Evolutionary conservation across 2,797 vertebrate genomes (phyloP).

Genomic region (Poeciliopsis gracilis): DNA sequence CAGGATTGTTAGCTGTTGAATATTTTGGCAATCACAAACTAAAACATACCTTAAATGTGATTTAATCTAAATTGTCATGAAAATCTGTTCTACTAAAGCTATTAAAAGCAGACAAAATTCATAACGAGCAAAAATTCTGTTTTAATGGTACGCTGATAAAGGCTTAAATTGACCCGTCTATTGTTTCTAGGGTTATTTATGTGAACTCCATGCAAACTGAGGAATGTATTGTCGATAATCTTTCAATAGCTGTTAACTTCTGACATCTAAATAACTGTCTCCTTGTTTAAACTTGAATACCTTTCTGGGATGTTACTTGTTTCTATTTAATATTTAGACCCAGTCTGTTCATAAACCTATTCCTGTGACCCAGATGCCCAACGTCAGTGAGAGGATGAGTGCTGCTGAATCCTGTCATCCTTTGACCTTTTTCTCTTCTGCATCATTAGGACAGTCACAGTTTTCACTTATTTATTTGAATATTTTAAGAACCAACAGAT

Average conservation of each 20-base stretch:
- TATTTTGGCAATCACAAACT: neutral
- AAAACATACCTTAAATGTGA: neutral
- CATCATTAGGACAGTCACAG: constrained; percentile 10
- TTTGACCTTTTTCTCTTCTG: constrained; percentile 8
- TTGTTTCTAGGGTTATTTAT: neutral
- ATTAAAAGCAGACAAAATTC: neutral
- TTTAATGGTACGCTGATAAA: neutral
- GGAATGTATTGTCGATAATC: neutral
- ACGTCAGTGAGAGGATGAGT: constrained; percentile 9
- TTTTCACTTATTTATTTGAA: constrained; percentile 26
- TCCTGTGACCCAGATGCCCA: neutral
- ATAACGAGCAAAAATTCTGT: neutral
- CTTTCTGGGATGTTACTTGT: neutral
- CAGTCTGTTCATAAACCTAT: neutral
- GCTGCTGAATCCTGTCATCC: constrained; percentile 11
- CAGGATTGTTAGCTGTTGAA: neutral
- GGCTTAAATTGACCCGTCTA: neutral
- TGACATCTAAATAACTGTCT: neutral
- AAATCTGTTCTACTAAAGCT: neutral
- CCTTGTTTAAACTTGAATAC: neutral
- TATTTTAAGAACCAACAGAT: constrained; percentile 24
- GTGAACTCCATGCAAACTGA: neutral
- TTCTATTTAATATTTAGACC: neutral
- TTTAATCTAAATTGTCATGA: neutral
- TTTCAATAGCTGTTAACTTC: neutral